Conservation (phyloP, 2,888 invertebrate species). For the Clusia tigrina region DNA sequence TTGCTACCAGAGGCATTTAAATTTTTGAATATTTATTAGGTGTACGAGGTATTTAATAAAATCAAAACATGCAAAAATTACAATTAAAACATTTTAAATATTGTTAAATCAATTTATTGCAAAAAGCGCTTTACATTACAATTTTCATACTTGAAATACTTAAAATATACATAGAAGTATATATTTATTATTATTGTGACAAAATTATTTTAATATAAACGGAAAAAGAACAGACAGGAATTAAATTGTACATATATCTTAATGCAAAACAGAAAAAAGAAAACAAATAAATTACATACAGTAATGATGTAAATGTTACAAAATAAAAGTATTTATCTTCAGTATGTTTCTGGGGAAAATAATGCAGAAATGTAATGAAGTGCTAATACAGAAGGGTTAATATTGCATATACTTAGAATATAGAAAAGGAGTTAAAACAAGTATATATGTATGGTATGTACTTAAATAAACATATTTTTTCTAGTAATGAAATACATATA, state of each 20-base stretch:
- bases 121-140: constrained; percentile 64
- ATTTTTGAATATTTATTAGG: not conserved
- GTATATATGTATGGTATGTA: no score
- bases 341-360: no score
- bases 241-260: no score
- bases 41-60: constrained; percentile 20
- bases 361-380: no score
- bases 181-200: not conserved
- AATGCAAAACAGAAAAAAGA: constrained; percentile 11
- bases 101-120: constrained; percentile 55
- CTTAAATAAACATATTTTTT: no score
- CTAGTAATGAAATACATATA: no score
- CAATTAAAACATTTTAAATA: constrained; percentile 44
- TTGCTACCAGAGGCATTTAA: not conserved
- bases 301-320: constrained; percentile 2
- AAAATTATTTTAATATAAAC: not conserved
- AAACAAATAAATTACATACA: constrained; percentile 13
- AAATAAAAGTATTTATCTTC: no score
- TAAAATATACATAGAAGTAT: constrained; percentile 22
- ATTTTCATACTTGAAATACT: constrained; percentile 32
- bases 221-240: no score
- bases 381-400: no score
- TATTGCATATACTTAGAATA: no score
- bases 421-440: no score
- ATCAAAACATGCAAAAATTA: constrained; percentile 40